Conservation (phyloP, 2,888 invertebrate genomes). For the Gymnosoma rotundatum region DNA sequence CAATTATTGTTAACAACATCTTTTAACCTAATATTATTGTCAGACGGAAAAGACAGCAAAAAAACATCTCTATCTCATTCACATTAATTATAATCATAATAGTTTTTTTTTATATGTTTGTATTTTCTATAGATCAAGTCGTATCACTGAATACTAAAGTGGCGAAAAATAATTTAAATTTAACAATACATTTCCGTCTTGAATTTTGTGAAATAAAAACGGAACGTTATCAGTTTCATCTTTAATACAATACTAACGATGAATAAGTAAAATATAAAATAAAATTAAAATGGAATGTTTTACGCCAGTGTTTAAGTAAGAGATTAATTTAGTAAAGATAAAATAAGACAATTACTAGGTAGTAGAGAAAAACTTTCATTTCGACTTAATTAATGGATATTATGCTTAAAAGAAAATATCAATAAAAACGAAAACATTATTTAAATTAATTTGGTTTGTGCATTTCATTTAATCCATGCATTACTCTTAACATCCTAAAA, state of each 20-base stretch:
- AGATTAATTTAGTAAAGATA: conserved; percentile 34
- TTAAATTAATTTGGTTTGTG: too few relatives aligned
- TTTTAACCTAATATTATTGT: conserved; percentile 6
- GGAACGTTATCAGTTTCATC: conserved; percentile 15
- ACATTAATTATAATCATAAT: conserved; percentile 38
- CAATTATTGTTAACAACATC: conserved; percentile 2
- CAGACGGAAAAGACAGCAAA: background rate
- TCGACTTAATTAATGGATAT: background rate
- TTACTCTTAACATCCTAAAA: too few relatives aligned
- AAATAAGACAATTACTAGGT: background rate
- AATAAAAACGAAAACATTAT: background rate
- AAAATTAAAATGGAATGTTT: background rate
- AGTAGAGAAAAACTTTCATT: conserved; percentile 32
- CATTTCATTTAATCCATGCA: too few relatives aligned
- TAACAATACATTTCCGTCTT: conserved; percentile 61
- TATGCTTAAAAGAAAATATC: background rate
- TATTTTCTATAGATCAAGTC: conserved; percentile 18
- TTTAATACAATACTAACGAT: background rate
- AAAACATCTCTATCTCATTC: background rate
- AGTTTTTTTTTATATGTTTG: background rate
- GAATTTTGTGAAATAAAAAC: conserved; percentile 6
- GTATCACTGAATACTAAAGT: conserved; percentile 39
- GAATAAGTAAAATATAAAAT: background rate
- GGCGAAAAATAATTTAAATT: conserved; percentile 50
- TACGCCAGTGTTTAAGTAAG: conserved; percentile 13